These are phyloP conservation scores for Kobus ellipsiprymnus DNA, from an alignment of 2,113 vertebrate species.

Conservation along the genomic window DNA sequence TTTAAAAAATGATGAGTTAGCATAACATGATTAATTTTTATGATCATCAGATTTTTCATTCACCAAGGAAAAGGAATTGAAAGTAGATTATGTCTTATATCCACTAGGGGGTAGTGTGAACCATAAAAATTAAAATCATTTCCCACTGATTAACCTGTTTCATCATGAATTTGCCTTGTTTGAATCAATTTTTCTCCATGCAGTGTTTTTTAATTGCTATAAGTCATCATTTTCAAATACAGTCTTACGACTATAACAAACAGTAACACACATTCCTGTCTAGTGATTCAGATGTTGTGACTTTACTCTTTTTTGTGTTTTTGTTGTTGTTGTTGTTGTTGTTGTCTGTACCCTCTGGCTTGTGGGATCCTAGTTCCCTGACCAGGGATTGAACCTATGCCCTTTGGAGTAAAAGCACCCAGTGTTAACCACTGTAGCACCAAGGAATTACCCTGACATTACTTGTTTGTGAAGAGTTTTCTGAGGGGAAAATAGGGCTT, in stretches of 20 bases:
- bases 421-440: neutral
- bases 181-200: conserved; percentile 4
- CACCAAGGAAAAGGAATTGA: neutral
- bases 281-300: neutral
- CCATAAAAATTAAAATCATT: conserved; percentile 17
- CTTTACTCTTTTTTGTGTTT: neutral
- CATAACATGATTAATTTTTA: neutral
- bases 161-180: neutral
- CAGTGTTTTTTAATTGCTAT: neutral
- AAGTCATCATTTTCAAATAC: neutral
- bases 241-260: neutral
- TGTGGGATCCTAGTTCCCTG: neutral
- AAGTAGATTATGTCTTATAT: neutral
- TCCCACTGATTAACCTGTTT: neutral
- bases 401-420: neutral
- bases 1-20: neutral
- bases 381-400: neutral
- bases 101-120: conserved; percentile 65
- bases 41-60: neutral
- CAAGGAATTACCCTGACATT: neutral
- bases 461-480: neutral
- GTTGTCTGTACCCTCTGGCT: neutral
- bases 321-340: neutral
- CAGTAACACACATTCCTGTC: neutral
- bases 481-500: neutral